These are phyloP conservation scores for Phlogophora meticulosa DNA, from an alignment of 2,888 invertebrate genomes.

Conservation along the genomic window DNA sequence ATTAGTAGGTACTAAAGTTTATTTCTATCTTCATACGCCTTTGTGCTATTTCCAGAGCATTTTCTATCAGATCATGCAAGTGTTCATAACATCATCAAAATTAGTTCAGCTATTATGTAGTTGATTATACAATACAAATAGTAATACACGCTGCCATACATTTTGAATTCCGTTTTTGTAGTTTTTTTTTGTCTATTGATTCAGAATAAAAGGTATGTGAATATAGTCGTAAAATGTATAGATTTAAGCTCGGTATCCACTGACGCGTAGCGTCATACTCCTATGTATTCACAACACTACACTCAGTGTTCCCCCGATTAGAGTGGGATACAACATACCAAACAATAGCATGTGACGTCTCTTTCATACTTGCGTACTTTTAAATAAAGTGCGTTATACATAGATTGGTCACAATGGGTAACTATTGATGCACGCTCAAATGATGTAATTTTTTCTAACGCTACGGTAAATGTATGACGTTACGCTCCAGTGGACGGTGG, in stretches of 20 bases:
- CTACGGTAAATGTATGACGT: conserved; percentile 15
- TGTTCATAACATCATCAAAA: not conserved
- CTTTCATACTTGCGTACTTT: conserved; percentile 16
- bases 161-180: too few species aligned
- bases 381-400: conserved; percentile 28
- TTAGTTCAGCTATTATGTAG: not conserved
- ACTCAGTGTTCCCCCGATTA: conserved; percentile 22
- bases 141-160: not conserved
- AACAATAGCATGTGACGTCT: conserved; percentile 9
- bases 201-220: conserved; percentile 21
- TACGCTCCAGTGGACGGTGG: conserved; percentile 21
- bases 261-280: conserved; percentile 42
- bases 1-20: not conserved
- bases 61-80: not conserved
- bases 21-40: too few species aligned
- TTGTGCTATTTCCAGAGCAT: not conserved
- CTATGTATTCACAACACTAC: conserved; percentile 29
- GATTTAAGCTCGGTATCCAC: conserved; percentile 32
- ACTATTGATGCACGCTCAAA: conserved; percentile 37
- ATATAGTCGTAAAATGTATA: conserved; percentile 35
- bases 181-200: conserved; percentile 15
- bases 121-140: not conserved
- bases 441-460: conserved; percentile 30
- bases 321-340: conserved; percentile 28
- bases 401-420: conserved; percentile 33